Conservation (phyloP, 2,888 invertebrate species). For the Beris chalybata region DNA sequence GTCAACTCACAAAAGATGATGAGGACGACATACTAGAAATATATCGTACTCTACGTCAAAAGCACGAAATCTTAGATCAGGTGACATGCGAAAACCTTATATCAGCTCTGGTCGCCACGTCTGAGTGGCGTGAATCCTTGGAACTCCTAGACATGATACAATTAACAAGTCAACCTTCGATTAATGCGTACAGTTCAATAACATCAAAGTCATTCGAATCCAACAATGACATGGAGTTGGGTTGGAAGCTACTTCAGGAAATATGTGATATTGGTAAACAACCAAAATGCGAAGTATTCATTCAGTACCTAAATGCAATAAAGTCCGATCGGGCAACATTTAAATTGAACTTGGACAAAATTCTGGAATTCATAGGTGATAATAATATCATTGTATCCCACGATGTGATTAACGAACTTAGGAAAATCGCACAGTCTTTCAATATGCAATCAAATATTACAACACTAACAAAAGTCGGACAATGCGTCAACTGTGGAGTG, state of each 20-base stretch:
- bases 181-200: constrained; percentile 59
- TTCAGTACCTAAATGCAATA: constrained; percentile 60
- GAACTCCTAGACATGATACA: constrained; percentile 65
- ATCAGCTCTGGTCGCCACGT: constrained; percentile 64
- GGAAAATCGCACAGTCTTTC: constrained; percentile 40
- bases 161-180: constrained; percentile 57
- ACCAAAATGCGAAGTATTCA: constrained; percentile 58
- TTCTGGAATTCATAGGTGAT: constrained; percentile 62
- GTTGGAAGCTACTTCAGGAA: constrained; percentile 64
- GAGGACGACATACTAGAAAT: constrained; percentile 61
- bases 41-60: constrained; percentile 52
- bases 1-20: constrained; percentile 55
- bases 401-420: constrained; percentile 49
- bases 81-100: constrained; percentile 64
- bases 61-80: constrained; percentile 64
- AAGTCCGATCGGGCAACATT: constrained; percentile 51
- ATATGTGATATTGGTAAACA: constrained; percentile 57
- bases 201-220: constrained; percentile 62
- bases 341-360: constrained; percentile 58
- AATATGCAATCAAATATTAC: constrained; percentile 9
- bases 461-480: constrained; percentile 58
- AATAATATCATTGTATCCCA: constrained; percentile 57
- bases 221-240: constrained; percentile 55
- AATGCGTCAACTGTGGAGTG: constrained; percentile 63
- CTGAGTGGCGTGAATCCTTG: constrained; percentile 65